These are phyloP conservation scores for Trissolcus basalis DNA, from an alignment of 1,140 invertebrate species.

Conservation along the genomic window DNA sequence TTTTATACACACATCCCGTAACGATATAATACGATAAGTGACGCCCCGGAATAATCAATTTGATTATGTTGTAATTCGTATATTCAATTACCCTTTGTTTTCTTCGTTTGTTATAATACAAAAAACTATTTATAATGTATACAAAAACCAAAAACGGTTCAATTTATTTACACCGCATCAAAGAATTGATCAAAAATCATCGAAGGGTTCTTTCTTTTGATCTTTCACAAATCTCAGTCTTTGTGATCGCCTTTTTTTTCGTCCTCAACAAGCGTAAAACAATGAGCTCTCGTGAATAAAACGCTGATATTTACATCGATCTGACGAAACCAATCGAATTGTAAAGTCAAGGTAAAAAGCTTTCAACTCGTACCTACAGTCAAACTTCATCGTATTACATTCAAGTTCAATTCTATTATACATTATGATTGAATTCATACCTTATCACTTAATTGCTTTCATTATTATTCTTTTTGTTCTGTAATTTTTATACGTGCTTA, in stretches of 20 bases:
- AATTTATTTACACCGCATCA: constrained; percentile 24
- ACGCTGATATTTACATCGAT: constrained; percentile 13
- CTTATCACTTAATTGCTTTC: constrained; percentile 18
- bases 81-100: constrained; percentile 34
- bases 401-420: constrained; percentile 24
- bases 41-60: constrained; percentile 50
- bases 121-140: constrained; percentile 23
- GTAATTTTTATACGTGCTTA: constrained; percentile 12
- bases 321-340: not conserved
- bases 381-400: not conserved
- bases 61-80: constrained; percentile 53
- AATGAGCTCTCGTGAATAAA: not conserved
- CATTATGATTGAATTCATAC: constrained; percentile 20
- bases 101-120: too few relatives aligned
- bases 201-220: too few relatives aligned
- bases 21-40: constrained; percentile 41
- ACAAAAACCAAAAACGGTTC: constrained; percentile 24
- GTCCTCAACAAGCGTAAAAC: too few relatives aligned
- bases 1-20: constrained; percentile 41
- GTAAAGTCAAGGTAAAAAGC: too few relatives aligned
- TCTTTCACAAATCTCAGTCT: not conserved
- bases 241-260: not conserved
- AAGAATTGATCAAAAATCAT: too few relatives aligned
- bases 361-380: too few relatives aligned
- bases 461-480: constrained; percentile 7